Conservation (phyloP, 2,113 vertebrate species). For the Tragulus kanchil region DNA sequence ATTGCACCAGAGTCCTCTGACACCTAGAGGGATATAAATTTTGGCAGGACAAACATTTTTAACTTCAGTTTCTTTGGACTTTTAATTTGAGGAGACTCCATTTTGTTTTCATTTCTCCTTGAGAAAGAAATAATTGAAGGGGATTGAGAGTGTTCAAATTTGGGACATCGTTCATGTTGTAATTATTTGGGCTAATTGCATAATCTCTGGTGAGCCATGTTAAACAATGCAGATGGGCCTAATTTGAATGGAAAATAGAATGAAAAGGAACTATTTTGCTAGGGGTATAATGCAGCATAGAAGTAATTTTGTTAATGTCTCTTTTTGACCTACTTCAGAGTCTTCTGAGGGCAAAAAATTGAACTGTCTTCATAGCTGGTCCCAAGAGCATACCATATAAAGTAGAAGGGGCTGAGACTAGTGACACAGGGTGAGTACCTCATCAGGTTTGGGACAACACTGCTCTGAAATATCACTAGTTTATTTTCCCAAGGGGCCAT, state of each 20-base stretch:
- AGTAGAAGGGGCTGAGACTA: not conserved
- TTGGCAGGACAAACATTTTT: not conserved
- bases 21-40: conserved; percentile 32
- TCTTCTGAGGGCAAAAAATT: conserved; percentile 48
- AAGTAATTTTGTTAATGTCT: conserved; percentile 69
- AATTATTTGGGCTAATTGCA: conserved; percentile 73
- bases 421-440: not conserved
- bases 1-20: not conserved
- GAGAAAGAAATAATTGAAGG: conserved; percentile 50
- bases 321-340: conserved; percentile 61
- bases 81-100: conserved; percentile 51
- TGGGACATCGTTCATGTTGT: conserved; percentile 56
- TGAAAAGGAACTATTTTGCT: conserved; percentile 70
- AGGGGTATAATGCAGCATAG: conserved; percentile 7
- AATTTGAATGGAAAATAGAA: conserved; percentile 69
- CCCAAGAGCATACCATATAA: not conserved
- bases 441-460: not conserved
- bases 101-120: conserved; percentile 62
- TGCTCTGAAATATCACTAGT: not conserved
- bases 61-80: conserved; percentile 35
- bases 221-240: conserved; percentile 67
- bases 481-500: not conserved
- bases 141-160: conserved; percentile 56
- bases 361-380: conserved; percentile 27
- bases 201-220: conserved; percentile 67